Evolutionary conservation across 2,797 vertebrate species (phyloP), one percentile per base, ranked within the genome.

Genomic region (Micromesistius poutassou): DNA sequence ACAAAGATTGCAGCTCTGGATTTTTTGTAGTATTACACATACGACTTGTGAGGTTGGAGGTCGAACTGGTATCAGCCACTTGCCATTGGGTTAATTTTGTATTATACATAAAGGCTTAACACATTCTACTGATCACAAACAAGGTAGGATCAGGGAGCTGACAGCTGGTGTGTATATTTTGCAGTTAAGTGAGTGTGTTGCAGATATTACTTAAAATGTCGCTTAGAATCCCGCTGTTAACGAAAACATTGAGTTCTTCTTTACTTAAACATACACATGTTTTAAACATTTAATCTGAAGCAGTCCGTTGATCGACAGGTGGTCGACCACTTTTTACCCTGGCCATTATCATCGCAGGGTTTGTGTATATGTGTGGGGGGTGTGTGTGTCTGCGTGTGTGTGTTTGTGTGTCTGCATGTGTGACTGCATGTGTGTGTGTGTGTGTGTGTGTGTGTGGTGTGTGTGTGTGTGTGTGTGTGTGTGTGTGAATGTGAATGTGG

Each of bases 311-410:
- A 14, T 14, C 42, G 42, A 55, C 16, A 55, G 50, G 50, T 55
- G 50, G 50, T 22, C 42, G 42, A 46, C 50, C 50, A 6, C 50
- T 55, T 22, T 19, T 19, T 22, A 19, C 4, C 50, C 50, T 22
- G 50, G 50, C n/a, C 50, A 19, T 55, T 55, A n/a, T 55, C 50
- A 22, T 5, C 5, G 19, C 50, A 55, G 50, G 16, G 50, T 55
- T 16, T 55, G 50, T 55, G 50, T 55, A 19, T 55, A 16, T 6
- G 19, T 55, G 50, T 46, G 62, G 25, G 62, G 25, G 62, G 62
- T 68, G 62, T 68, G 62, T 68, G 62, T 68, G 22, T 25, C 22
- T 68, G 62, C 28, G 62, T 70, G 66, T 70, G 66, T 70, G 66
- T 28, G 25, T 70, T 25, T 30, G 25, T 70, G 66, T 70, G 62